phyloP scores from a whole-genome alignment of 2,113 vertebrate genomes.

The Columba livia region DNA sequence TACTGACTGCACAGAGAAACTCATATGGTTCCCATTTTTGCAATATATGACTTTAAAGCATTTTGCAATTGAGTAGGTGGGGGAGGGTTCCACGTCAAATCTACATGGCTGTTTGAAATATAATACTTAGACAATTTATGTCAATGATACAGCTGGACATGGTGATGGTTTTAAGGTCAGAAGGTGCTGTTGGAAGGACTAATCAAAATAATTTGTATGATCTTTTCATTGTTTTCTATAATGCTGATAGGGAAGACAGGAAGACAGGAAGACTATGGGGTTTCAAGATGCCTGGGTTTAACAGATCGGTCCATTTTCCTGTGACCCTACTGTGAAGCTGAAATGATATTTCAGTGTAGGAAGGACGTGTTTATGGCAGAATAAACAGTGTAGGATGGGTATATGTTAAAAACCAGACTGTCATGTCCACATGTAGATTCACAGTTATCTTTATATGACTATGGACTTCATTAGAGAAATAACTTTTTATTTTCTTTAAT shows the following conservation, averaged over 20 bases:
- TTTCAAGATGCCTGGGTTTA: neutral
- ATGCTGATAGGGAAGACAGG: neutral
- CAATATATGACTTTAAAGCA: constrained; percentile 53
- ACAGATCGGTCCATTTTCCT: neutral
- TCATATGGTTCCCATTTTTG: constrained; percentile 59
- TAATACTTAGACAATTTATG: neutral
- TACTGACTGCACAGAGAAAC: constrained; percentile 43
- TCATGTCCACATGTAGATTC: neutral
- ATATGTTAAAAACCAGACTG: neutral
- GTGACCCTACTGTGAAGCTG: neutral
- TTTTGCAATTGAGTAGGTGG: neutral
- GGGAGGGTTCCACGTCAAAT: neutral
- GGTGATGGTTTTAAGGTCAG: neutral
- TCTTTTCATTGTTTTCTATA: neutral
- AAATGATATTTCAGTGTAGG: neutral
- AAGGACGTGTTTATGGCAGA: neutral
- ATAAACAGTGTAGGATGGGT: neutral
- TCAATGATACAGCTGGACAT: neutral
- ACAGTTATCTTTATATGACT: neutral
- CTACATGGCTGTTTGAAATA: neutral
- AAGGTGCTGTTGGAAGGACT: neutral
- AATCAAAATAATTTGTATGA: neutral
- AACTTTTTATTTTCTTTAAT: neutral
- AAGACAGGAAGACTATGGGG: accelerated
- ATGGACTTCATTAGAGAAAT: neutral